These are phyloP conservation scores for Onychomys arenicola DNA, from an alignment of 2,797 vertebrate genomes.

Conservation along the genomic window DNA sequence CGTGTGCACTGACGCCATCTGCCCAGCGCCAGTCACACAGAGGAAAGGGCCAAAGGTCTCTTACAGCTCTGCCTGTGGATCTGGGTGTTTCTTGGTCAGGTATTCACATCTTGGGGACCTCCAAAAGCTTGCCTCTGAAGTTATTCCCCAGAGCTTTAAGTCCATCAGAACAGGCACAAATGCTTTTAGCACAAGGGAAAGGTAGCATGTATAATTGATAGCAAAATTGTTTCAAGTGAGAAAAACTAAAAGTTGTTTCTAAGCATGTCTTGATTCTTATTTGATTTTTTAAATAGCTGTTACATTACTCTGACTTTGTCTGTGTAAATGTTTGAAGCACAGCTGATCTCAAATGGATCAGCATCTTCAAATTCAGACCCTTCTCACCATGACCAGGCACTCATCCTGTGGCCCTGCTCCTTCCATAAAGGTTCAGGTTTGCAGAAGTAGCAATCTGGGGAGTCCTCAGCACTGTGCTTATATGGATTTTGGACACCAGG, in stretches of 20 bases:
- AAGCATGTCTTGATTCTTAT: background rate
- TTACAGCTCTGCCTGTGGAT: background rate
- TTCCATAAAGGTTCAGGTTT: background rate
- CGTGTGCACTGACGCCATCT: fast-evolving
- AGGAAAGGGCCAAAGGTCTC: background rate
- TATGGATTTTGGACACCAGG: background rate
- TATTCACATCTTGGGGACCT: background rate
- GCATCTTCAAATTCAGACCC: background rate
- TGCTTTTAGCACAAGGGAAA: background rate
- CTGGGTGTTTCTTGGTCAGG: background rate
- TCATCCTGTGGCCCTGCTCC: background rate
- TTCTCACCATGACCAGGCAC: fast-evolving
- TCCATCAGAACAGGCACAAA: background rate
- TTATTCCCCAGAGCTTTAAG: background rate
- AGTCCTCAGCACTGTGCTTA: background rate
- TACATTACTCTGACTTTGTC: background rate
- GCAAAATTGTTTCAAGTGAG: background rate
- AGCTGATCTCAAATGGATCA: background rate
- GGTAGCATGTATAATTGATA: background rate
- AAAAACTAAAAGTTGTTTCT: background rate
- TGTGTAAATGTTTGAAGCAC: background rate
- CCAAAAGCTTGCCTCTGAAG: background rate
- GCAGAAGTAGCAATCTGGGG: background rate
- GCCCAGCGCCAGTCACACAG: too few relatives aligned
- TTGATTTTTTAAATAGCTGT: background rate